Evolutionary conservation across 2,113 vertebrate genomes (phyloP).

Genomic region (Tetrao urogallus): DNA sequence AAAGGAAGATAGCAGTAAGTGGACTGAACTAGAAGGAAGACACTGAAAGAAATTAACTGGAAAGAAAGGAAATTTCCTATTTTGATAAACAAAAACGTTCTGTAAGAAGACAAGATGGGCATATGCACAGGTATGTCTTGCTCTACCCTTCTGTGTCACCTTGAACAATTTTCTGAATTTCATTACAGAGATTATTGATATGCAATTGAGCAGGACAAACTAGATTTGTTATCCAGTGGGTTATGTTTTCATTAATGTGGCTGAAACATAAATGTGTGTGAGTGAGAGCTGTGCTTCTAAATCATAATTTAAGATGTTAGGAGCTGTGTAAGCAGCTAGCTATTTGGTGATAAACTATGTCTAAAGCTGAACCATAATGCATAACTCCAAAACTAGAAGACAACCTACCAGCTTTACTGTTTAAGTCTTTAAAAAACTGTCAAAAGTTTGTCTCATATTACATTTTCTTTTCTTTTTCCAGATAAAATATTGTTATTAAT

Average conservation of each 20-base stretch:
- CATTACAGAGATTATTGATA: not conserved
- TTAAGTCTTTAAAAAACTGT: not conserved
- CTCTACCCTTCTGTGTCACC: not conserved
- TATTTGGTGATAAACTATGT: not conserved
- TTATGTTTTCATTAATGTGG: not conserved
- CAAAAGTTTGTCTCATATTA: not conserved
- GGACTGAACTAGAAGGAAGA: not conserved
- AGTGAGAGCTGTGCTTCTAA: not conserved
- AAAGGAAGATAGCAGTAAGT: not conserved
- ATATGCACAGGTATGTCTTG: not conserved
- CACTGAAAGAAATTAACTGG: not conserved
- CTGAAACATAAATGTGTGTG: not conserved
- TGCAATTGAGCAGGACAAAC: not conserved
- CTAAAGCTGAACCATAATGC: not conserved
- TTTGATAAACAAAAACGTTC: not conserved
- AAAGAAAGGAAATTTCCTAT: not conserved
- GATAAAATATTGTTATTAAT: not conserved
- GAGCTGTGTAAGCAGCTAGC: not conserved
- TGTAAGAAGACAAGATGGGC: not conserved
- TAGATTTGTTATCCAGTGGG: not conserved
- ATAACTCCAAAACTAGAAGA: not conserved
- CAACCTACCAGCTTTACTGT: not conserved
- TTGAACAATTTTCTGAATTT: not conserved
- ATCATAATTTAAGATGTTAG: not conserved
- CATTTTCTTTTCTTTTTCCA: not conserved